Conservation (phyloP, 2,113 vertebrate species). For the Machaerirhynchus nigripectus region DNA sequence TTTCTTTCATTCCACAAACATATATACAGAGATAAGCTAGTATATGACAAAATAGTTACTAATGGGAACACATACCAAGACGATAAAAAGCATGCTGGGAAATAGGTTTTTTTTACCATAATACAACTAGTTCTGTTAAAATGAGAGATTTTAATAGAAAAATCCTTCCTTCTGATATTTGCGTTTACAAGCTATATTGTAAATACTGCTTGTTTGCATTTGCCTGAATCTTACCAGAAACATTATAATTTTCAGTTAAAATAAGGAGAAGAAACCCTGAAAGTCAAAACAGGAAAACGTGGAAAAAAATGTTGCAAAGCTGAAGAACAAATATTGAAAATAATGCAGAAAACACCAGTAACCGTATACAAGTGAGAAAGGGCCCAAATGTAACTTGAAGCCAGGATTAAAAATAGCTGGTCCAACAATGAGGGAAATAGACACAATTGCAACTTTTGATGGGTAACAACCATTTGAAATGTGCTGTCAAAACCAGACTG, state of each 20-base stretch:
- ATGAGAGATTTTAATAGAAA: not conserved
- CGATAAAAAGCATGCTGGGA: not conserved
- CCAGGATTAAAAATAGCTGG: not conserved
- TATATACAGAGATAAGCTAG: accelerated
- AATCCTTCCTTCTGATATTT: not conserved
- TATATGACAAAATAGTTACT: not conserved
- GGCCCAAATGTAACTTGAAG: not conserved
- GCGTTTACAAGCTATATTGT: not conserved
- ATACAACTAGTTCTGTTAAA: not conserved
- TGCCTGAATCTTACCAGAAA: not conserved
- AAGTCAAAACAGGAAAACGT: not conserved
- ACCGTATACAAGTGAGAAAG: not conserved
- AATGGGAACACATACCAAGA: not conserved
- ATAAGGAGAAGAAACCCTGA: not conserved
- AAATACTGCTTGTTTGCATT: not conserved
- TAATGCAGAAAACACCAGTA: not conserved
- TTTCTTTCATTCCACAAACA: not conserved
- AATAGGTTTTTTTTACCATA: not conserved
- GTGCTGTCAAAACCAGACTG: not conserved
- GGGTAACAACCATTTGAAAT: not conserved
- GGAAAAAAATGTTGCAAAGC: not conserved
- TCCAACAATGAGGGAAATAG: not conserved
- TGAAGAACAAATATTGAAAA: not conserved
- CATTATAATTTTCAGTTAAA: not conserved
- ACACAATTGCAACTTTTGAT: not conserved